A percentile compares a stretch with the other conserved stretches of the same genome.
phyloP scores from a whole-genome alignment of 2,797 vertebrate genomes.

The Epinephelus coioides region DNA sequence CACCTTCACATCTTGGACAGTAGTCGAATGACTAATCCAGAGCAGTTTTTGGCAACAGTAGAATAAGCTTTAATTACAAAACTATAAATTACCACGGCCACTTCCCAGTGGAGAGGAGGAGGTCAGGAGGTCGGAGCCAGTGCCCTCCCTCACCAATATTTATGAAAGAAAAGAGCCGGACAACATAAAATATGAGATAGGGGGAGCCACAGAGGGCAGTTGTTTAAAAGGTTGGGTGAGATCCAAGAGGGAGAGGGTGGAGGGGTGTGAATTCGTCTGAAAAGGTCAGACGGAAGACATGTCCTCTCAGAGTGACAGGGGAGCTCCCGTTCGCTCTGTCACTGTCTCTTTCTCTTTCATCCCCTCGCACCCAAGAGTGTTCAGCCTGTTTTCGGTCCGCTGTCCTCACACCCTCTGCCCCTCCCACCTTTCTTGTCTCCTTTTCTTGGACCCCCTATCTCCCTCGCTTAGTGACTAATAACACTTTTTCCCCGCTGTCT shows the following conservation, averaged over 20 bases:
- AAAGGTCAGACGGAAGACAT: slow-evolving; percentile 74
- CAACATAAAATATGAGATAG: slow-evolving; percentile 16
- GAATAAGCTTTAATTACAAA: slow-evolving; percentile 4
- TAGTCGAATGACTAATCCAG: neutral
- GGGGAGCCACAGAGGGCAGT: neutral
- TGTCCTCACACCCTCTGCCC: slow-evolving; percentile 10
- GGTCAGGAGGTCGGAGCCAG: neutral
- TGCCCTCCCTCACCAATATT: neutral
- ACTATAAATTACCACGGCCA: neutral
- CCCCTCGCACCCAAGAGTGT: slow-evolving; percentile 42
- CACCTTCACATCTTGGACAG: neutral
- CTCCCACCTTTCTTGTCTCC: neutral
- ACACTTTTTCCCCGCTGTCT: slow-evolving; percentile 43
- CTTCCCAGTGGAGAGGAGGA: neutral
- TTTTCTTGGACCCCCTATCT: slow-evolving; percentile 25
- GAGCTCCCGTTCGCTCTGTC: slow-evolving; percentile 39
- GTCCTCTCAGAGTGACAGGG: slow-evolving; percentile 57
- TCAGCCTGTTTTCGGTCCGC: slow-evolving; percentile 19
- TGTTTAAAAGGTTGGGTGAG: slow-evolving; percentile 22
- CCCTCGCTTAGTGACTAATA: slow-evolving; percentile 21
- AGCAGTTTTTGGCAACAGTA: neutral
- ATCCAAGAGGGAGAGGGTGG: slow-evolving; percentile 43
- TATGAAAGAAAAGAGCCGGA: slow-evolving; percentile 9
- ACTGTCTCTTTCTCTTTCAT: slow-evolving; percentile 60
- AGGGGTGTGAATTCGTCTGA: slow-evolving; percentile 63